Evolutionary conservation across 2,888 invertebrate genomes (phyloP).

Genomic region (Idaea dimidiata): DNA sequence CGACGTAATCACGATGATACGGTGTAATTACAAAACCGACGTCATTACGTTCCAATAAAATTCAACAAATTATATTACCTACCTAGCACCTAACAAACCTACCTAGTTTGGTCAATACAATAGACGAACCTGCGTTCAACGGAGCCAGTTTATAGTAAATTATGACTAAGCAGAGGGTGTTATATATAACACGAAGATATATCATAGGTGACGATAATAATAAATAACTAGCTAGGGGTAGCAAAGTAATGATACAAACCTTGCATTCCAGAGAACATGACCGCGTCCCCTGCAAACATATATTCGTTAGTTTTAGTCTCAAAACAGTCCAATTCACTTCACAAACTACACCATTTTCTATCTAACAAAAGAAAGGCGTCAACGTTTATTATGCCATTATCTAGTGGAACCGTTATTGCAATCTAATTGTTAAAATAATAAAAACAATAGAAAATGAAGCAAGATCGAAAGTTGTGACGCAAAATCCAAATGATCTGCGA

Average conservation of each 20-base stretch:
- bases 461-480: background rate
- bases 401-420: background rate
- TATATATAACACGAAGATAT: no score
- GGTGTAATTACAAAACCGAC: no score
- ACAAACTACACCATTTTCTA: background rate
- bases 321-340: background rate
- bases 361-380: background rate
- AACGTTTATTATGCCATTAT: background rate
- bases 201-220: no score
- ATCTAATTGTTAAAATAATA: conserved; percentile 2
- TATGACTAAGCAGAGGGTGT: no score
- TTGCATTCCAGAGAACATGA: conserved; percentile 83
- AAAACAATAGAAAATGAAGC: conserved; percentile 16
- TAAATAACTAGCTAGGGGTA: no score
- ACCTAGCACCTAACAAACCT: no score
- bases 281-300: conserved; percentile 82
- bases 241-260: conserved; percentile 59
- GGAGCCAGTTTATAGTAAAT: no score
- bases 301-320: conserved; percentile 18
- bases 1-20: no score
- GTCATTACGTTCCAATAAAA: no score
- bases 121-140: no score
- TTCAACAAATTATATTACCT: no score
- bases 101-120: no score
- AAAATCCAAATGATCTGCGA: background rate